Conservation (phyloP, 1,140 invertebrate species). For the Panagrolaimus sp. region DNA sequence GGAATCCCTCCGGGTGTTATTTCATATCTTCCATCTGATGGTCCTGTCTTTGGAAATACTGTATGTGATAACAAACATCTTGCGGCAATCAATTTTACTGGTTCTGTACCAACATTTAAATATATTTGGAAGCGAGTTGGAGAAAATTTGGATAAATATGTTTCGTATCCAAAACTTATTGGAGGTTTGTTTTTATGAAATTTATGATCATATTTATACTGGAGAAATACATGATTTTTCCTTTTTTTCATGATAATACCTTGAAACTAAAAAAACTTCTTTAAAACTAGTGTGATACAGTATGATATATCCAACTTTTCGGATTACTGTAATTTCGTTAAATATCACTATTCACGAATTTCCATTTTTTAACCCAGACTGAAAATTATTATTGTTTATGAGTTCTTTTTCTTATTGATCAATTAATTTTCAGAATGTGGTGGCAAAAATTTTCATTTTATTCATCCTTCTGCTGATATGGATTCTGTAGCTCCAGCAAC, state of each 20-base stretch:
- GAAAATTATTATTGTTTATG: too few species aligned
- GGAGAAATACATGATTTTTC: background rate
- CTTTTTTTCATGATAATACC: background rate
- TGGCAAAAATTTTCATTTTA: slow-evolving; percentile 97
- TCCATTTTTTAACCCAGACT: too few species aligned
- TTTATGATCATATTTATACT: slow-evolving; percentile 16
- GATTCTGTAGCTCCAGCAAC: slow-evolving; percentile 76
- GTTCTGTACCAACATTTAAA: slow-evolving; percentile 89
- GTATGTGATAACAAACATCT: slow-evolving; percentile 79
- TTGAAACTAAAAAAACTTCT: background rate
- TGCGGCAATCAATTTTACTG: slow-evolving; percentile 94
- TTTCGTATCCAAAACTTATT: slow-evolving; percentile 84
- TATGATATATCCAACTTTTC: too few species aligned
- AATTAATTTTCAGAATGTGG: slow-evolving; percentile 73
- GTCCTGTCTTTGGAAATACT: slow-evolving; percentile 85
- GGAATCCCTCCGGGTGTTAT: slow-evolving; percentile 89
- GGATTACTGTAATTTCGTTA: too few species aligned
- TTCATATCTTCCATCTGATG: slow-evolving; percentile 89
- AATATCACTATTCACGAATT: too few species aligned
- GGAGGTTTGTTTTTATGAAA: slow-evolving; percentile 64
- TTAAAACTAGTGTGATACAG: too few species aligned
- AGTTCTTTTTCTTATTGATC: too few species aligned
- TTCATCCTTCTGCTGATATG: slow-evolving; percentile 83
- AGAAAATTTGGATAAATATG: slow-evolving; percentile 77
- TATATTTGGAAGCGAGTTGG: slow-evolving; percentile 86